Evolutionary conservation across 2,797 vertebrate species (phyloP).

Genomic region (Atherinosoma microstoma): DNA sequence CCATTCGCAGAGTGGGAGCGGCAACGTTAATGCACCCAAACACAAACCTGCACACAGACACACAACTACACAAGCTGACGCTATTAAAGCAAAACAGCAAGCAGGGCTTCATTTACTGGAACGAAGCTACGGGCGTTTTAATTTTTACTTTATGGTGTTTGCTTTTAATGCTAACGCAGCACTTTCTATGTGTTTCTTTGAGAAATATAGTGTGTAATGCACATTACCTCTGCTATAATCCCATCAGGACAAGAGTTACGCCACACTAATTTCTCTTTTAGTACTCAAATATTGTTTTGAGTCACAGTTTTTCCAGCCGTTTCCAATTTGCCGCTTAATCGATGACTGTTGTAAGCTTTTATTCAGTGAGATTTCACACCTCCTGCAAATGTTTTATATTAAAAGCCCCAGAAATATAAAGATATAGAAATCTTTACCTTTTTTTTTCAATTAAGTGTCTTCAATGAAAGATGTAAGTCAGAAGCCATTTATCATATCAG

Average conservation of each 20-base stretch:
- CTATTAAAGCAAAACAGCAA: constrained; percentile 19
- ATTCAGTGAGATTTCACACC: not conserved
- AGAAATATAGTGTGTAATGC: not conserved
- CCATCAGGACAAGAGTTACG: not conserved
- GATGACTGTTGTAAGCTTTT: not conserved
- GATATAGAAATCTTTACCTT: not conserved
- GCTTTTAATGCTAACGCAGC: constrained; percentile 3
- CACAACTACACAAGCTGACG: not conserved
- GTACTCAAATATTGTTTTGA: constrained; percentile 3
- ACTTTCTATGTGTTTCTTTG: constrained; percentile 1
- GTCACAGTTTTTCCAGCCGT: not conserved
- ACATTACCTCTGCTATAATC: not conserved
- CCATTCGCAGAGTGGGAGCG: not conserved
- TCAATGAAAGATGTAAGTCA: not conserved
- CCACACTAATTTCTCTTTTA: not conserved
- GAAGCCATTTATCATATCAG: not conserved
- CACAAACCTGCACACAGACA: constrained; percentile 1
- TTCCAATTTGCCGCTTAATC: constrained; percentile 2
- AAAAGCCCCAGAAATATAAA: not conserved
- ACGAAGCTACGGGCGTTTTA: constrained; percentile 11
- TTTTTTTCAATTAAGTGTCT: not conserved
- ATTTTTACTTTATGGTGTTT: constrained; percentile 3
- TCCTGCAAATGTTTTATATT: constrained; percentile 5
- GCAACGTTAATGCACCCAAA: not conserved
- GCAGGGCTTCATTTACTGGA: constrained; percentile 6